These are phyloP conservation scores for Colaptes auratus DNA, from an alignment of 2,113 vertebrate genomes.

Conservation along the genomic window DNA sequence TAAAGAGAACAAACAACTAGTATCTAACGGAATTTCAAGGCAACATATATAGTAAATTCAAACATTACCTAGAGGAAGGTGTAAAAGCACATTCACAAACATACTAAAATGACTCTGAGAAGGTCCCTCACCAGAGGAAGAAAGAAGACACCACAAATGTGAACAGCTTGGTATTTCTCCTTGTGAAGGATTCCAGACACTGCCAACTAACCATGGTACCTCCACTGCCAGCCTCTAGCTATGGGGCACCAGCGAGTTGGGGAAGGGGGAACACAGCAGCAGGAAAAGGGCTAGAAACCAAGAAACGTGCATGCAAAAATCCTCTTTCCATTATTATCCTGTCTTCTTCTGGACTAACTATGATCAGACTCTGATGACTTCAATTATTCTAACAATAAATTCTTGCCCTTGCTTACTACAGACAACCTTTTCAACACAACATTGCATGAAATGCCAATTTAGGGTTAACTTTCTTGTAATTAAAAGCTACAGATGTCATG, in stretches of 20 bases:
- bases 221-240: not conserved
- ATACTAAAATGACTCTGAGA: not conserved
- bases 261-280: not conserved
- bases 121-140: not conserved
- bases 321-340: not conserved
- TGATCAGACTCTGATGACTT: not conserved
- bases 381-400: not conserved
- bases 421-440: not conserved
- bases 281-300: not conserved
- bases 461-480: not conserved
- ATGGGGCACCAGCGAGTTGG: too few relatives aligned
- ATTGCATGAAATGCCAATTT: not conserved
- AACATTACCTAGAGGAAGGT: not conserved
- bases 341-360: not conserved
- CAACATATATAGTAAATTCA: not conserved
- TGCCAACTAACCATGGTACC: accelerated
- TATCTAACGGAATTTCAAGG: not conserved
- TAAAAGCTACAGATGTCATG: not conserved
- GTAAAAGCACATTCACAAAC: not conserved
- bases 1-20: not conserved
- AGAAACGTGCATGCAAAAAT: not conserved
- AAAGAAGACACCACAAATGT: not conserved
- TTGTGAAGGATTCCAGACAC: not conserved
- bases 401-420: not conserved
- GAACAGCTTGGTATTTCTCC: not conserved